phyloP scores from a whole-genome alignment of 1,140 invertebrate species.

The Drosophila pachea region DNA sequence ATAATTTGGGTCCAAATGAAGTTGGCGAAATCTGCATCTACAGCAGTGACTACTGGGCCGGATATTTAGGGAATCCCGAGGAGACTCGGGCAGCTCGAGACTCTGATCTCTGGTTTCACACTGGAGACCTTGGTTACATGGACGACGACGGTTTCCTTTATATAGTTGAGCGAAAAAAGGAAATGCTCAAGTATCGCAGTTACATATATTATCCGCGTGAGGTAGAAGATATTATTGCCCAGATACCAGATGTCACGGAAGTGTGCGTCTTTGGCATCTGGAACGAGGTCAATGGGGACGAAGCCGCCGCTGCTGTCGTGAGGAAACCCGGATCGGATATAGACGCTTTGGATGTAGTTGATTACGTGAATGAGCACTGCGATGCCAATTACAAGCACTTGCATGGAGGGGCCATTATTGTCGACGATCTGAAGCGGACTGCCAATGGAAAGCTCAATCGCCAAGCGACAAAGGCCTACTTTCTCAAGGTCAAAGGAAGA shows the following conservation, averaged over 20 bases:
- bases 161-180: slow-evolving; percentile 86
- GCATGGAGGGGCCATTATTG: slow-evolving; percentile 69
- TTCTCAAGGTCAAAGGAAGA: background rate
- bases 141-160: slow-evolving; percentile 83
- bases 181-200: slow-evolving; percentile 84
- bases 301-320: slow-evolving; percentile 45
- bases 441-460: slow-evolving; percentile 27
- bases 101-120: slow-evolving; percentile 84
- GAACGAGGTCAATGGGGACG: slow-evolving; percentile 34
- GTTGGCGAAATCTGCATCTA: slow-evolving; percentile 28
- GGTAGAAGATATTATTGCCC: slow-evolving; percentile 43
- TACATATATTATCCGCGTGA: slow-evolving; percentile 60
- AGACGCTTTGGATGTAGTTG: slow-evolving; percentile 23
- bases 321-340: background rate
- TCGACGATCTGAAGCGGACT: slow-evolving; percentile 69
- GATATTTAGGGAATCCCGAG: slow-evolving; percentile 79
- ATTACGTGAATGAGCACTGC: slow-evolving; percentile 29
- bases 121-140: slow-evolving; percentile 85
- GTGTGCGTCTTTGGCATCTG: slow-evolving; percentile 52
- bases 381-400: slow-evolving; percentile 48
- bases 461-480: background rate
- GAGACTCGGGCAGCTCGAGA: slow-evolving; percentile 81
- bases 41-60: slow-evolving; percentile 50
- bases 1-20: slow-evolving; percentile 14
- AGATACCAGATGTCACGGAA: slow-evolving; percentile 32